Base-by-base conservation (phyloP, 2,888 invertebrate genomes). In the Cataglyphis altisquamis region DNA sequence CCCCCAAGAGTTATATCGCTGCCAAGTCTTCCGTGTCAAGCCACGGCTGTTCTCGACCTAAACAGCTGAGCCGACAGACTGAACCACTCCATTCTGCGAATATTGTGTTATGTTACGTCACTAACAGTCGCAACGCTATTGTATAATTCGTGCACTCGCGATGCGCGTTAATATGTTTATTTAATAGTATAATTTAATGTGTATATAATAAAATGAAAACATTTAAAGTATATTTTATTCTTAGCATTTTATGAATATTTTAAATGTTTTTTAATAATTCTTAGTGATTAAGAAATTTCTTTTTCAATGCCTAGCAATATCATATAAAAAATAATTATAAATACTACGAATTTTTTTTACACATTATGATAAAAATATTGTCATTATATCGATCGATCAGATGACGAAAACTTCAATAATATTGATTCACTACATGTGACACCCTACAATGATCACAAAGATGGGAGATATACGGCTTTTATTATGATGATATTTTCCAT, bases 11-110 rank as follows among this genome's bases (percentile, higher is more conserved):
- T 77, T 77, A 77, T 57, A 77, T 75, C 36, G 39, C 39, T 70
- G 72, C 72, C 77, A 68, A 77, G 77, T 57, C 77, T 55, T 70
- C 29, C 55, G 77, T 57, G 57, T 70, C 77, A 75, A 75, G 48
- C 25, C 18, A 15, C 6, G 77, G 55, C 70, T 77, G 55, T 52
- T 75, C 77, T 21, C 77, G 72, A 41, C 4, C 68, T 39, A 77
- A 77, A 68, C 70, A 68, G 36, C 77, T 52, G 48, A 52, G n/a
- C n/a, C 39, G 70, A 25, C 75, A 48, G 52, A 77, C 77, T 77
- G 67, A 77, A 52, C 55, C 55, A 25, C 39, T 39, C 70, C 52
- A 48, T 68, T 77, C 77, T 15, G 29, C 77, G 70, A 77, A 68
- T 39, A 39, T 55, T 41, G 55, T 29, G 70, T 70, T 77, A 68